Percentiles rank a stretch among this genome's conserved stretches.
Evolutionary conservation across 2,113 vertebrate species (phyloP).

Genomic region (Pachycephala philippinensis): DNA sequence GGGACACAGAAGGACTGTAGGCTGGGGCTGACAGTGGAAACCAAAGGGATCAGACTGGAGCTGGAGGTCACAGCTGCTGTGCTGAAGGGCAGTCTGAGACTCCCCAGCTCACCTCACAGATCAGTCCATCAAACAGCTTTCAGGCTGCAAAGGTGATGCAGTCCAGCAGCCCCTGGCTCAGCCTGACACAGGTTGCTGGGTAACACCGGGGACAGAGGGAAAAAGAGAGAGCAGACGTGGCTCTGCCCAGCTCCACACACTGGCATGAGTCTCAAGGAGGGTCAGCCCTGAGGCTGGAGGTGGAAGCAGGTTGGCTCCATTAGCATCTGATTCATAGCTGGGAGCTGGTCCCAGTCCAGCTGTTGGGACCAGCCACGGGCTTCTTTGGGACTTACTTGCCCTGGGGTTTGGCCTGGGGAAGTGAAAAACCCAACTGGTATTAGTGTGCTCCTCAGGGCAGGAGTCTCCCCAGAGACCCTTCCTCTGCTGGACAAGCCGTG

Average conservation of each 20-base stretch:
- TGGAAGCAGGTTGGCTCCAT: neutral
- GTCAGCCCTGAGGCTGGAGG: neutral
- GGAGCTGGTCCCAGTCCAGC: neutral
- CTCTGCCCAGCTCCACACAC: neutral
- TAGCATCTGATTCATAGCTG: neutral
- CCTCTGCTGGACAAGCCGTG: neutral
- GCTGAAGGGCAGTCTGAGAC: neutral
- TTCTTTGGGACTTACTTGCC: neutral
- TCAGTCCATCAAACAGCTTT: neutral
- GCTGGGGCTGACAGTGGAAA: neutral
- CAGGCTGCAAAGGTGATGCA: rapidly evolving
- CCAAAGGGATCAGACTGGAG: neutral
- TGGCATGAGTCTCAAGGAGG: neutral
- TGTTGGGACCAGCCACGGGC: rapidly evolving
- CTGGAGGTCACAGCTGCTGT: neutral
- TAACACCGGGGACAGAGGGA: neutral
- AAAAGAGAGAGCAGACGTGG: neutral
- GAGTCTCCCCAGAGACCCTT: neutral
- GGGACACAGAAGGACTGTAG: neutral
- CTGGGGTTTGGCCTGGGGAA: neutral
- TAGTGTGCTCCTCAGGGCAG: neutral
- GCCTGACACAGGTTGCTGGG: neutral
- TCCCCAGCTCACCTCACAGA: rapidly evolving
- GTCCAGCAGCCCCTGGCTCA: neutral
- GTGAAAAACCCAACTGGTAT: neutral